These are phyloP conservation scores for Callocephalon fimbriatum DNA, from an alignment of 2,113 vertebrate species.

Conservation along the genomic window DNA sequence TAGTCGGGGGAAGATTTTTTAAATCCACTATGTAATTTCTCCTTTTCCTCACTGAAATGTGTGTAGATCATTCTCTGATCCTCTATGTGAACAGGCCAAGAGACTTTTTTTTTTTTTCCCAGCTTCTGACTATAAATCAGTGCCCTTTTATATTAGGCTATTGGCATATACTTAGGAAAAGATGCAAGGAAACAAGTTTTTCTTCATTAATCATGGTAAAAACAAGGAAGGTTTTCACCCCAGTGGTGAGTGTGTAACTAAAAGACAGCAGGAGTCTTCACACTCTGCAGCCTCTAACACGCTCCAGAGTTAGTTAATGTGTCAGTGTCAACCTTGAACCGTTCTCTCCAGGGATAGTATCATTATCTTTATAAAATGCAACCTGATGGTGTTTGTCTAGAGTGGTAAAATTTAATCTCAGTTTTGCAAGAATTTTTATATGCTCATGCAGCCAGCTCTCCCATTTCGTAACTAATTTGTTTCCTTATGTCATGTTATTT, in stretches of 20 bases:
- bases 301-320: not conserved
- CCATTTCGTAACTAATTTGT: not conserved
- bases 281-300: not conserved
- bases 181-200: not conserved
- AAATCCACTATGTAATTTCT: not conserved
- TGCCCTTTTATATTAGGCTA: not conserved
- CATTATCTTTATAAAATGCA: not conserved
- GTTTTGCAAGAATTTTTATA: not conserved
- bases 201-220: conserved; percentile 19
- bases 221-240: conserved; percentile 2
- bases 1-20: not conserved
- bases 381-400: not conserved
- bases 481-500: not conserved
- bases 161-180: not conserved
- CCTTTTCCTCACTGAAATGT: not conserved
- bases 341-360: not conserved
- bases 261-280: not conserved
- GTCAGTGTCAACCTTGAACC: conserved; percentile 27
- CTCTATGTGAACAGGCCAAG: not conserved
- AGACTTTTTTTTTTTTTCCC: not conserved
- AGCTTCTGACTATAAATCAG: not conserved
- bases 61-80: not conserved
- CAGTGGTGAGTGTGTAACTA: not conserved
- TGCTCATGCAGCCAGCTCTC: not conserved
- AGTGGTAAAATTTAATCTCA: not conserved